Evolutionary conservation across 30 jellyfish, hydroid and myxozoan species (phyloP).

Genomic region (Haliclystus octoradiatus): DNA sequence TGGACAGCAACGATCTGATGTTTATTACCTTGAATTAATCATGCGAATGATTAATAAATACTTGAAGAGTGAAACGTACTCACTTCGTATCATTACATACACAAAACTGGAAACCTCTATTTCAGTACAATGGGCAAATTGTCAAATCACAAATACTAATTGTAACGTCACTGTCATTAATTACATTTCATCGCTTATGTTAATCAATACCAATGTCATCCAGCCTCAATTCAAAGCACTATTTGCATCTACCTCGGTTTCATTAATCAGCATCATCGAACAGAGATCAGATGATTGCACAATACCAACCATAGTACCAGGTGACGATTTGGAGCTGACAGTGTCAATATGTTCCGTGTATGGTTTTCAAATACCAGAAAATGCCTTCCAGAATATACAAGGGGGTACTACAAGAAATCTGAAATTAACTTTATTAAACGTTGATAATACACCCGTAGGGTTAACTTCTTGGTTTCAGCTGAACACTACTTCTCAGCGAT

Average conservation of each 20-base stretch:
- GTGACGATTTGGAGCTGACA: neutral
- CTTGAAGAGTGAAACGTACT: neutral
- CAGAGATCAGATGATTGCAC: neutral
- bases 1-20: neutral
- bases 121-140: neutral
- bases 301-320: neutral
- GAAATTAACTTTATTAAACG: slow-evolving; percentile 10
- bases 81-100: neutral
- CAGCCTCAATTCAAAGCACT: neutral
- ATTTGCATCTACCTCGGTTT: neutral
- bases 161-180: neutral
- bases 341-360: slow-evolving; percentile 18
- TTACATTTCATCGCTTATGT: neutral
- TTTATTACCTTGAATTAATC: neutral
- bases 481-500: slow-evolving; percentile 23
- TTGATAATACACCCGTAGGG: slow-evolving; percentile 10
- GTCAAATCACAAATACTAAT: neutral
- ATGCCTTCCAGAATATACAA: slow-evolving; percentile 43
- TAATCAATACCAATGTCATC: neutral
- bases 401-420: slow-evolving; percentile 68
- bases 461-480: slow-evolving; percentile 55
- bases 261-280: neutral
- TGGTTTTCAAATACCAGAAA: slow-evolving; percentile 20
- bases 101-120: neutral
- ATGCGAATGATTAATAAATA: neutral